Conservation (phyloP, 2,797 vertebrate species). For the Erpetoichthys calabaricus region DNA sequence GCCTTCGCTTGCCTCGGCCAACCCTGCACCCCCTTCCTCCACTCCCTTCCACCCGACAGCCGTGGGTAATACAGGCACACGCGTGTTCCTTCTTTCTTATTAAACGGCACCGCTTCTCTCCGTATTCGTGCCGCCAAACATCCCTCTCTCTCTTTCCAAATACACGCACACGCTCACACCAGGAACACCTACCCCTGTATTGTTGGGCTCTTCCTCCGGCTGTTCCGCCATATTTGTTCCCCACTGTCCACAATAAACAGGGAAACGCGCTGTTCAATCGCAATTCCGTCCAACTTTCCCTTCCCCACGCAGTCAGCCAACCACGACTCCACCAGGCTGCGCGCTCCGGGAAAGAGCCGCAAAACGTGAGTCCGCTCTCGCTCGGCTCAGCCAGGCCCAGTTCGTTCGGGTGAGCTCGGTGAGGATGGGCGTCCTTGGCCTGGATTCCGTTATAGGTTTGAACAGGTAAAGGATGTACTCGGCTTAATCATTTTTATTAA, state of each 20-base stretch:
- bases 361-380: too few relatives aligned
- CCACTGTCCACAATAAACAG: background rate
- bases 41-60: background rate
- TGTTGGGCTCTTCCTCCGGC: background rate
- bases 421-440: too few relatives aligned
- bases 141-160: too few relatives aligned
- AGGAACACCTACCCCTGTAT: background rate
- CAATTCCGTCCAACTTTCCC: background rate
- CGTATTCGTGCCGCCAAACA: background rate
- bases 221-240: background rate
- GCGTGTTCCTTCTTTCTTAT: too few relatives aligned
- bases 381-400: too few relatives aligned
- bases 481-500: too few relatives aligned
- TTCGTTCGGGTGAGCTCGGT: too few relatives aligned
- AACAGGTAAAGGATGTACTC: too few relatives aligned
- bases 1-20: background rate
- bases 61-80: too few relatives aligned
- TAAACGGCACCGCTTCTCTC: background rate
- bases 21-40: background rate
- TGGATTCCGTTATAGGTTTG: too few relatives aligned
- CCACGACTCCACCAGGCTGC: too few relatives aligned
- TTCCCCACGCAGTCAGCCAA: background rate
- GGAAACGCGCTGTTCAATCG: background rate
- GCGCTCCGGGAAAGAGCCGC: too few relatives aligned
- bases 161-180: background rate